Conservation (phyloP, 2,797 vertebrate genomes). For the Xenops minutus region DNA sequence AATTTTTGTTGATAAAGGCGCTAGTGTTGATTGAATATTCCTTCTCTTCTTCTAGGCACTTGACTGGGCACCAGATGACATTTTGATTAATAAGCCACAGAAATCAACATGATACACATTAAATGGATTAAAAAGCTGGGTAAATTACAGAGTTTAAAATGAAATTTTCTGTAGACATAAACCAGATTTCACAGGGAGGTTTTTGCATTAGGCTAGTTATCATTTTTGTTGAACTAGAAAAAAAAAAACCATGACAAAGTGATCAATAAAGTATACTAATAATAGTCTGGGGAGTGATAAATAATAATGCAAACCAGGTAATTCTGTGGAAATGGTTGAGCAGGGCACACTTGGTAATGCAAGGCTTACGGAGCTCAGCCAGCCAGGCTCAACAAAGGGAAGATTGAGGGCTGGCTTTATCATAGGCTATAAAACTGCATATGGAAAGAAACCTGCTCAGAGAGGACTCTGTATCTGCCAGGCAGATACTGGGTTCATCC, state of each 20-base stretch:
- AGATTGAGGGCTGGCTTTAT: neutral
- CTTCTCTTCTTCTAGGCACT: slow-evolving; percentile 2
- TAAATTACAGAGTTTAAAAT: slow-evolving; percentile 11
- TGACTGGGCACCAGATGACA: neutral
- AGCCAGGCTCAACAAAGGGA: neutral
- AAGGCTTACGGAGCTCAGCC: neutral
- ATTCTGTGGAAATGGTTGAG: neutral
- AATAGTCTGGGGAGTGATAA: neutral
- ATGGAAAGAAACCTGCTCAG: neutral
- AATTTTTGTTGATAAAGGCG: neutral
- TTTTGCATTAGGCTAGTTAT: neutral
- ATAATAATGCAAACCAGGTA: neutral
- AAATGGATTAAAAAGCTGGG: neutral
- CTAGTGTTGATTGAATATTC: neutral
- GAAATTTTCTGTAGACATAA: neutral
- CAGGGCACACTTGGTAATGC: rapidly evolving
- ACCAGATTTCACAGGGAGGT: neutral
- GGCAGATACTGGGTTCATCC: neutral
- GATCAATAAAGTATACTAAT: neutral
- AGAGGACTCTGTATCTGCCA: neutral
- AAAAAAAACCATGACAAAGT: neutral
- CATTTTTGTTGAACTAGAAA: neutral
- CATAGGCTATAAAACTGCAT: neutral
- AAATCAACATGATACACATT: neutral
- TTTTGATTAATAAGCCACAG: slow-evolving; percentile 29